Conservation (phyloP, 2,888 invertebrate genomes). For the Coelopa pilipes region DNA sequence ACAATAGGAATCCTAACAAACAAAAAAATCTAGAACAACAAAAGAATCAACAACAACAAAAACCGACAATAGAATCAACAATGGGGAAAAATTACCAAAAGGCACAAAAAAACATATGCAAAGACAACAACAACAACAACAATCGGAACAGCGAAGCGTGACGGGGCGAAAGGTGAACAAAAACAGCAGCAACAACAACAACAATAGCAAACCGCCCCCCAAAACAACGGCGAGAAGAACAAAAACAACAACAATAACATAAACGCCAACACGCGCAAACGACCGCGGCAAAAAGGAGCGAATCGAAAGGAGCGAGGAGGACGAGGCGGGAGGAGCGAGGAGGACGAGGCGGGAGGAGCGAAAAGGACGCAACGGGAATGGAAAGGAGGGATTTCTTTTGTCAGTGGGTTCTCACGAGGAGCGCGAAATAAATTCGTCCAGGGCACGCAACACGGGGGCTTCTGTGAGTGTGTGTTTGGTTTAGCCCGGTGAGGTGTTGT, state of each 20-base stretch:
- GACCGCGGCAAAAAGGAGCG: not conserved
- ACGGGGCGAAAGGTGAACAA: not conserved
- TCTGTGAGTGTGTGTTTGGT: not conserved
- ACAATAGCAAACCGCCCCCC: not conserved
- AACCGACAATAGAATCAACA: not conserved
- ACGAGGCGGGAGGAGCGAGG: not conserved
- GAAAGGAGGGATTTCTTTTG: not conserved
- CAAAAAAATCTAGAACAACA: not conserved
- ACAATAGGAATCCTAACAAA: not conserved
- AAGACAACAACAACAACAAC: slow-evolving; percentile 6
- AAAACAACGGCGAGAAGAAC: not conserved
- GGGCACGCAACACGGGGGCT: not conserved
- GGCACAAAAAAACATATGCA: not conserved
- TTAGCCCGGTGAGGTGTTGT: not conserved
- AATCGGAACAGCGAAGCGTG: not conserved
- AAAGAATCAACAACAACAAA: not conserved
- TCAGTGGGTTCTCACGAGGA: no score
- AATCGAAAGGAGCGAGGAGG: not conserved
- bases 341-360: not conserved
- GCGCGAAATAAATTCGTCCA: no score
- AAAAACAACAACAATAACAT: not conserved
- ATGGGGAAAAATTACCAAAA: not conserved
- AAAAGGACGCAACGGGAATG: not conserved
- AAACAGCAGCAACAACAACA: not conserved
- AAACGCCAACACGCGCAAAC: not conserved